Conservation (phyloP, 2,797 vertebrate genomes). For the Okamejei kenojei region DNA sequence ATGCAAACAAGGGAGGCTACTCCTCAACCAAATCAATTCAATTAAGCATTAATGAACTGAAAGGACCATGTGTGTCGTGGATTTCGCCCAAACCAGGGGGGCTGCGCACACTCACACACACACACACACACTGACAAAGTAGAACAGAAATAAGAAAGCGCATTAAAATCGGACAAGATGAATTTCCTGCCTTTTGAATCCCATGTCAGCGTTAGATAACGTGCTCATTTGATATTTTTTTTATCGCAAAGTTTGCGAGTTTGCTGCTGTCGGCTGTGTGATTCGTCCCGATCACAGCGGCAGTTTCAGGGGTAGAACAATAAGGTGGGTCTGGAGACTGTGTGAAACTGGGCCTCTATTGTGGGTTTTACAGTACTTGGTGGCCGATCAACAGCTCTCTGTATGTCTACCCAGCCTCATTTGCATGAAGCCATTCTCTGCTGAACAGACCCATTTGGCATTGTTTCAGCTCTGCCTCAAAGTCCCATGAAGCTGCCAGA, state of each 20-base stretch:
- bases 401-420: conserved; percentile 23
- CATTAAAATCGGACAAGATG: not conserved
- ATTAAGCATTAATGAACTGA: conserved; percentile 35
- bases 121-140: not conserved
- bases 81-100: not conserved
- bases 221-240: conserved; percentile 1
- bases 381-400: conserved; percentile 8
- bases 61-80: conserved; percentile 1
- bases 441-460: conserved; percentile 34
- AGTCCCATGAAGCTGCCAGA: conserved; percentile 34
- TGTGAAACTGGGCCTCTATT: conserved; percentile 34
- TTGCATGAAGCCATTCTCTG: conserved; percentile 33
- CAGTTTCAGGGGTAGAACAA: conserved; percentile 20
- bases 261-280: not conserved
- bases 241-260: not conserved
- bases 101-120: not conserved
- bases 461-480: conserved; percentile 25
- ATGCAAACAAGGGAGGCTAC: not conserved
- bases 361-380: conserved; percentile 35
- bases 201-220: not conserved
- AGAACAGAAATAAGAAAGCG: not conserved
- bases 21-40: conserved; percentile 33
- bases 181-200: not conserved
- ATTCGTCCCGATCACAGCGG: conserved; percentile 17
- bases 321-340: conserved; percentile 18